Base-by-base conservation (phyloP, 2,113 vertebrate genomes). In the Arenaria interpres region DNA sequence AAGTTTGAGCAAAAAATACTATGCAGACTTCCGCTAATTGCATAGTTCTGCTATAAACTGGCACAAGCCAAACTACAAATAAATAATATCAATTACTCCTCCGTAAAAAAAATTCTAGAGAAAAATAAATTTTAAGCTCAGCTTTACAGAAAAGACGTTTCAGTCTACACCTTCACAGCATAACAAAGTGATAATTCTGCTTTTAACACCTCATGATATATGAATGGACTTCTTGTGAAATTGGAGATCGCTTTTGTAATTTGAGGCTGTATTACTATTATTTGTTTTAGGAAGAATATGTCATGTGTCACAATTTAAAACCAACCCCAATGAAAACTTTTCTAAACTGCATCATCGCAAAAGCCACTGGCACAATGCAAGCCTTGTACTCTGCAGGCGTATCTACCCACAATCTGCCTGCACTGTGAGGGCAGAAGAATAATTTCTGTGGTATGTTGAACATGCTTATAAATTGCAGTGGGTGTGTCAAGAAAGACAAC, bases 1-100 rank as follows among this genome's bases (percentile, higher is more conserved):
- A 94, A 97, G 86, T 77, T 96, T 97, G 86, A 89, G 90, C 53
- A 88, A 94, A 97, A 97, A 85, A 93, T 84, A 72, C 62, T 95
- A 37, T 75, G 60, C 64, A 88, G 22, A 73, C 71, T 96, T 92
- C 56, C 76, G 64, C 89, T 97, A 97, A 97, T 85, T 96, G 51
- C 68, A 71, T 79, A 92, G 28, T 48, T 95, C 87, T 97, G 79
- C 62, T 89, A 64, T 71, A 91, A 94, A 87, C 28, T 63, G 41
- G 13, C 56, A 91, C 43, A 56, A 88, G 41, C 24, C 21, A 91
- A 69, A 53, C 25, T 80, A 59, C 27, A 25, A n/a, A 15, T 28
- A 64, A 74, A 33, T 20, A 32, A 83, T 78, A 69, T 24, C 28
- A 89, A 48, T 64, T 45, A 41, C 5, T 86, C 10, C 39, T 64